Evolutionary conservation across 2,113 vertebrate species (phyloP), one percentile per base, ranked within the genome.

Genomic region (Upupa epops): DNA sequence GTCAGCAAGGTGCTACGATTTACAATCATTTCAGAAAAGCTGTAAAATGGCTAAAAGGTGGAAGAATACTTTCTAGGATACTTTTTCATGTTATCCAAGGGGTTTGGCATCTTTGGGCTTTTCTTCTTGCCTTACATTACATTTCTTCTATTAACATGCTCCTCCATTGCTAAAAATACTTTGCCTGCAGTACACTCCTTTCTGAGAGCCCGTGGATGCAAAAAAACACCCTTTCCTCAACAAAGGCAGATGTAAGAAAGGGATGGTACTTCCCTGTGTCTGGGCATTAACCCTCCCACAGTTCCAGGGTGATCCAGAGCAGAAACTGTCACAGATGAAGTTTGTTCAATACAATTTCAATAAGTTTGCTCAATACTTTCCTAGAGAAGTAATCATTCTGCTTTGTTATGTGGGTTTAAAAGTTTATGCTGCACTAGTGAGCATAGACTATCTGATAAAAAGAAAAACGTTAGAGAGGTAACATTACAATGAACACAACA

Each of bases 201-300:
- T 54, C 55, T 36, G 18, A 10, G 37, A 4, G 46, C 9, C 34
- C n/a, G 17, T 0, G 14, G 61, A 49, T 11, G 15, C 21, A 70
- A 21, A 51, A 58, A 10, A 3, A 31, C 17, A 7, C 32, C 37
- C 6, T 54, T 14, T 26, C 28, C 61, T 80, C 46, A 48, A 4
- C 1, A 28, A 40, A 7, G 37, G 21, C 17, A 7, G 34, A 19
- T 6, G 17, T 36, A 31, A 60, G 40, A 58, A 60, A 58, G 26
- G 40, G 15, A 14, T 0, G 1, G 26, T 32, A 5, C 19, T 16
- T 46, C 15, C 29, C 25, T 6, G 1, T 0, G 0, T 4, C 2
- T 1, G 1, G 17, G 16, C 32, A 70, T 4, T 40, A 40, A 25
- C 45, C 24, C 42, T 26, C 24, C 58, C 18, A 36, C 69, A n/a